Percentiles rank a stretch among this genome's conserved stretches.
Evolutionary conservation across 2,113 vertebrate species (phyloP).

Genomic region (Thymallus thymallus): DNA sequence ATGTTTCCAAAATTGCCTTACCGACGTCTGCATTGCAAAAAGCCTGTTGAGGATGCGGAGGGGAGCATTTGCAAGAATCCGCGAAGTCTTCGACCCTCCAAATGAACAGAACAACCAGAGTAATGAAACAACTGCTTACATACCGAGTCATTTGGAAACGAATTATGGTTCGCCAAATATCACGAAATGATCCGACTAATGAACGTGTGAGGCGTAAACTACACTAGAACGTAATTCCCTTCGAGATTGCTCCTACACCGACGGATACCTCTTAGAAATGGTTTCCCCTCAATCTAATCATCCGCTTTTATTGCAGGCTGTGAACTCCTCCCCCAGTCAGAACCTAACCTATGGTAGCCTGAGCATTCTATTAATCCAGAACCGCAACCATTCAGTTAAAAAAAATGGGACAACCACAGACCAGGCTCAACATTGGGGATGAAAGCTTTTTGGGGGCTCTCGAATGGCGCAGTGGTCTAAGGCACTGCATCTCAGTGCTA

Average conservation of each 20-base stretch:
- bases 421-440: too few species aligned
- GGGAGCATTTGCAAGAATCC: conserved; percentile 89
- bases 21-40: conserved; percentile 89
- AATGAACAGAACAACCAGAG: conserved; percentile 76
- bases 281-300: conserved; percentile 49
- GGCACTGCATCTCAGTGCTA: too few species aligned
- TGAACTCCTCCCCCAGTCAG: conserved; percentile 66
- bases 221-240: conserved; percentile 26
- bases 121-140: conserved; percentile 66
- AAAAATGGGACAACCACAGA: too few species aligned
- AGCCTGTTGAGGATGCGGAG: conserved; percentile 87
- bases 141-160: conserved; percentile 54
- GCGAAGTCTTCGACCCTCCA: conserved; percentile 73
- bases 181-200: too few species aligned
- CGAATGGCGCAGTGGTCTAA: too few species aligned
- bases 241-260: conserved; percentile 4
- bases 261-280: conserved; percentile 50
- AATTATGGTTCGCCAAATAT: neutral
- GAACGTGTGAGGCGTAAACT: too few species aligned
- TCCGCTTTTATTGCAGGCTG: conserved; percentile 64
- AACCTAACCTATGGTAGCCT: neutral
- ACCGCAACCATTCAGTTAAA: too few species aligned
- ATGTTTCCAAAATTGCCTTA: conserved; percentile 66
- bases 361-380: too few species aligned
- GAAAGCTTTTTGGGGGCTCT: too few species aligned